A percentile compares a stretch with the other conserved stretches of the same genome.
Evolutionary conservation across 2,888 invertebrate species (phyloP).

Genomic region (Hydroisotoma schaefferi): DNA sequence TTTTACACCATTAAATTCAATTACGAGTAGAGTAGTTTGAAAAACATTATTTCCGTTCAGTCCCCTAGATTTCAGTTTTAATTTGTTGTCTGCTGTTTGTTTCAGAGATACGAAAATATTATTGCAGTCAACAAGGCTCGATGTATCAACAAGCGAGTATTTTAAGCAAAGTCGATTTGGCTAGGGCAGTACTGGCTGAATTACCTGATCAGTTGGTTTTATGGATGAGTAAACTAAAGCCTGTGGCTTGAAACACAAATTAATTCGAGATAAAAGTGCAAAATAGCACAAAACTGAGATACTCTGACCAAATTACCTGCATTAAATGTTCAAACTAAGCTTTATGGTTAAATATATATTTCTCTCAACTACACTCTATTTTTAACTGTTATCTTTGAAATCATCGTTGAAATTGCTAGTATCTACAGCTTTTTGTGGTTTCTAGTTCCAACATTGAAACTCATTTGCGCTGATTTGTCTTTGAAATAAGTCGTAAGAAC

Average conservation of each 20-base stretch:
- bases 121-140: conserved; percentile 23
- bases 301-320: neutral
- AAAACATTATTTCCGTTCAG: neutral
- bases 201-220: conserved; percentile 54
- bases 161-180: conserved; percentile 50
- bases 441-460: neutral
- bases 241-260: conserved; percentile 3
- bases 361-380: too few relatives aligned
- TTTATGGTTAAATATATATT: too few relatives aligned
- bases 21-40: too few relatives aligned
- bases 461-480: too few relatives aligned
- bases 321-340: too few relatives aligned
- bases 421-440: too few relatives aligned
- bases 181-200: conserved; percentile 57
- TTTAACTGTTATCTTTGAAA: too few relatives aligned
- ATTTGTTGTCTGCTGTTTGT: conserved; percentile 20
- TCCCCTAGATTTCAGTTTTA: conserved; percentile 1
- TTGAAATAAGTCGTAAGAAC: too few relatives aligned
- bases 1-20: too few relatives aligned
- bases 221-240: conserved; percentile 52
- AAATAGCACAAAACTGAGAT: neutral
- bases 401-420: too few relatives aligned
- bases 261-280: conserved; percentile 1
- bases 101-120: conserved; percentile 50
- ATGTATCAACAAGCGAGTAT: conserved; percentile 16